Percentiles rank a stretch among this genome's conserved stretches.
Conservation (phyloP, 1,140 invertebrate species). For the Cydia splendana region DNA sequence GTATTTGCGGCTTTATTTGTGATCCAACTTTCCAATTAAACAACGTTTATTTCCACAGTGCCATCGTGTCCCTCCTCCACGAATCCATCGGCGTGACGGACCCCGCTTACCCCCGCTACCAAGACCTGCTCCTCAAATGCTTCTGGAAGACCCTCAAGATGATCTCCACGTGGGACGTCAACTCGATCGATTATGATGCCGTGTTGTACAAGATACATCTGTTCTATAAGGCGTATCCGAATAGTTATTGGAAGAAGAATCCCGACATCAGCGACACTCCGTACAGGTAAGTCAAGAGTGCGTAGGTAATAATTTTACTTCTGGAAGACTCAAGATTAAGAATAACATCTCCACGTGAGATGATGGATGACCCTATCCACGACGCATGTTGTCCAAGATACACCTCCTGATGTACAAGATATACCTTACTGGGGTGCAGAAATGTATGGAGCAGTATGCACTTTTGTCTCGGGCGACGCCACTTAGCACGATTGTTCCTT, state of each 20-base stretch:
- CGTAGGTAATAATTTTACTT: too few relatives aligned
- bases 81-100: constrained; percentile 70
- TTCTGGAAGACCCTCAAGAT: constrained; percentile 92
- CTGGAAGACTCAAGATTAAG: too few relatives aligned
- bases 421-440: too few relatives aligned
- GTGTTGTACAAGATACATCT: constrained; percentile 91
- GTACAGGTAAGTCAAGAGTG: constrained; percentile 58
- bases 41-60: constrained; percentile 51
- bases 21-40: neutral
- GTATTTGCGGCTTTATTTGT: too few relatives aligned
- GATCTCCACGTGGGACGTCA: constrained; percentile 86
- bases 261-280: constrained; percentile 86
- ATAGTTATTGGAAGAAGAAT: constrained; percentile 88
- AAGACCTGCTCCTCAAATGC: constrained; percentile 93
- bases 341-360: too few relatives aligned
- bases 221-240: constrained; percentile 93
- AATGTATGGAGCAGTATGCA: too few relatives aligned
- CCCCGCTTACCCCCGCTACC: constrained; percentile 84
- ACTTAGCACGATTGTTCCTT: too few relatives aligned
- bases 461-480: too few relatives aligned
- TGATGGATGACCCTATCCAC: too few relatives aligned
- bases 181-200: constrained; percentile 89
- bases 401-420: too few relatives aligned
- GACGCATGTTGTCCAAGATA: too few relatives aligned
- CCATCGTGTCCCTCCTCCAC: constrained; percentile 74